phyloP scores from a whole-genome alignment of 2,888 invertebrate species.

The Drosophila buzzatii region DNA sequence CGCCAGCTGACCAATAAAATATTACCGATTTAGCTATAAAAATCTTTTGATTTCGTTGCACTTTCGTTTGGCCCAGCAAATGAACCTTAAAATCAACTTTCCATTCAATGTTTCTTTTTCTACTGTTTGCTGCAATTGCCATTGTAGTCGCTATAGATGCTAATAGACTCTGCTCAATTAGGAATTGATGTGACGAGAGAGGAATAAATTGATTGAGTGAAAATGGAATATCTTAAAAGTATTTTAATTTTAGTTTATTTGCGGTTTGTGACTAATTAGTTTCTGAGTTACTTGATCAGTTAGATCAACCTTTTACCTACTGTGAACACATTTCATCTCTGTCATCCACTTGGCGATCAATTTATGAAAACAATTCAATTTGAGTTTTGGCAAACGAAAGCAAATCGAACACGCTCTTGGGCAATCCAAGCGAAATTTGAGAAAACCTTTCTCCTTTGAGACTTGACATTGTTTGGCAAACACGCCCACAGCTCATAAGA shows the following conservation, averaged over 20 bases:
- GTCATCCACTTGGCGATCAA: slow-evolving; percentile 13
- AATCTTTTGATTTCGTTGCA: slow-evolving; percentile 51
- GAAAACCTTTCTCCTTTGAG: slow-evolving; percentile 49
- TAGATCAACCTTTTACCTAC: neutral
- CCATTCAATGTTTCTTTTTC: slow-evolving; percentile 32
- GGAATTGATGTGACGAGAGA: neutral
- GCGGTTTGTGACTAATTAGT: neutral
- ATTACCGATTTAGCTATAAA: slow-evolving; percentile 62
- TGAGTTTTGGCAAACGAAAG: slow-evolving; percentile 28
- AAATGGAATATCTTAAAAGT: neutral
- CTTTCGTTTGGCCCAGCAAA: slow-evolving; percentile 53
- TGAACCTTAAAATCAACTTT: slow-evolving; percentile 70
- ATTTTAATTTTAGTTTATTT: neutral
- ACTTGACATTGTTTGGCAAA: slow-evolving; percentile 45
- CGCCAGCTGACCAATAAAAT: slow-evolving; percentile 60
- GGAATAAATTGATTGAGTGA: neutral
- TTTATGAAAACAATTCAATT: slow-evolving; percentile 17
- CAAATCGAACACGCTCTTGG: slow-evolving; percentile 10
- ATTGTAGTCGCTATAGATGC: slow-evolving; percentile 3
- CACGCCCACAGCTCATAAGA: slow-evolving; percentile 41
- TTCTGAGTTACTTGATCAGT: no score
- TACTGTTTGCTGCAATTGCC: slow-evolving; percentile 5
- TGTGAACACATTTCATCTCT: neutral
- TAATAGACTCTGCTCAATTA: neutral
- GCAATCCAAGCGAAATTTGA: slow-evolving; percentile 18